Evolutionary conservation across 2,113 vertebrate genomes (phyloP).

Genomic region (Brachyhypopomus occidentalis): DNA sequence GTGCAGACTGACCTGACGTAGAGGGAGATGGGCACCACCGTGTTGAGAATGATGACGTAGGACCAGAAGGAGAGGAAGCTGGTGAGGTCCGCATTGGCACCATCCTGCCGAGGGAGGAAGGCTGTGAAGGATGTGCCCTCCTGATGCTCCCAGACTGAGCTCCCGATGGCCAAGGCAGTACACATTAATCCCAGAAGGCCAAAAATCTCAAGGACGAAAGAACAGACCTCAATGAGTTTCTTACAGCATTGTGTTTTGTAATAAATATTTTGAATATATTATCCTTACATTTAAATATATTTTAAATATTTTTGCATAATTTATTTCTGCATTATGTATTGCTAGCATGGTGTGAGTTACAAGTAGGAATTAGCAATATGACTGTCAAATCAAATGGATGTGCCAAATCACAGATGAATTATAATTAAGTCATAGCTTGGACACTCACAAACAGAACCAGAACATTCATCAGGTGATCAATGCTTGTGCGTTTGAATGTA

Average conservation of each 20-base stretch:
- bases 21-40: conserved; percentile 95
- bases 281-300: no score
- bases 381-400: no score
- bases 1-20: conserved; percentile 83
- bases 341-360: no score
- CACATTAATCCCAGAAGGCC: conserved; percentile 84
- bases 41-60: conserved; percentile 95
- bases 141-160: conserved; percentile 83
- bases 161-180: conserved; percentile 82
- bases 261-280: no score
- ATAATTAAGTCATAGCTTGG: background rate
- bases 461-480: conserved; percentile 89
- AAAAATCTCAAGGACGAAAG: conserved; percentile 80
- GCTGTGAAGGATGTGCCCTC: conserved; percentile 81
- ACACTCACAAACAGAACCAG: conserved; percentile 85
- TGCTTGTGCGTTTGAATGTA: conserved; percentile 85
- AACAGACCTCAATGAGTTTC: background rate
- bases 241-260: no score
- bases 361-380: no score
- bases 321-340: no score
- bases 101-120: conserved; percentile 81
- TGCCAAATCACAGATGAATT: background rate
- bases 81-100: conserved; percentile 71
- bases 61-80: conserved; percentile 90
- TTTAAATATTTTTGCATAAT: no score